Evolutionary conservation across 1,140 invertebrate species (phyloP).

Genomic region (Lethocerus indicus): DNA sequence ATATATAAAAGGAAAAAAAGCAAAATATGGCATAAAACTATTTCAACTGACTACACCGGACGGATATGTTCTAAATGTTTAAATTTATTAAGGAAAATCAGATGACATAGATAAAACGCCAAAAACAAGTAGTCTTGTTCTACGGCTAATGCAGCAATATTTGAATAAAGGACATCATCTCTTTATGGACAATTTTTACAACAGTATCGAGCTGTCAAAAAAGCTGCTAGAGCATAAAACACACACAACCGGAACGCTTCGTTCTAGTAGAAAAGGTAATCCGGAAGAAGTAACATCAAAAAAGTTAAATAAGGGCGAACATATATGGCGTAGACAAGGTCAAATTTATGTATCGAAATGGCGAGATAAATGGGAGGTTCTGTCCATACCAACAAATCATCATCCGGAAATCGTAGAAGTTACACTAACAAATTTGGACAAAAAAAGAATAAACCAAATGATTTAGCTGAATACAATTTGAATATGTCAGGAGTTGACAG

Average conservation of each 20-base stretch:
- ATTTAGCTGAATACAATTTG: too few relatives aligned
- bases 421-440: too few relatives aligned
- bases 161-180: not conserved
- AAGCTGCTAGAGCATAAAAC: constrained; percentile 12
- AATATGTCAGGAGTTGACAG: too few relatives aligned
- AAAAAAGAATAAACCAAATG: too few relatives aligned
- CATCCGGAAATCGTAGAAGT: too few relatives aligned
- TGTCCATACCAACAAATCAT: too few relatives aligned
- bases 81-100: constrained; percentile 10
- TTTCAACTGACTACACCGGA: constrained; percentile 18
- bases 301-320: too few relatives aligned
- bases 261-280: constrained; percentile 8
- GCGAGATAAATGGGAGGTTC: too few relatives aligned
- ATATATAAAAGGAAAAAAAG: too few relatives aligned
- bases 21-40: constrained; percentile 23
- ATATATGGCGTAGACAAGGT: too few relatives aligned
- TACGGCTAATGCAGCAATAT: not conserved
- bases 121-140: not conserved
- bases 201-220: constrained; percentile 4
- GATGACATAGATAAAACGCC: not conserved
- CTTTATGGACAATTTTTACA: constrained; percentile 9
- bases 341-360: too few relatives aligned
- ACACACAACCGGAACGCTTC: constrained; percentile 14
- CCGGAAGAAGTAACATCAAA: constrained; percentile 13
- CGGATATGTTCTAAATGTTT: constrained; percentile 9